A percentile compares a stretch with the other conserved stretches of the same genome.
phyloP scores from a whole-genome alignment of 1,140 invertebrate species.

The Psilanteris sp. region DNA sequence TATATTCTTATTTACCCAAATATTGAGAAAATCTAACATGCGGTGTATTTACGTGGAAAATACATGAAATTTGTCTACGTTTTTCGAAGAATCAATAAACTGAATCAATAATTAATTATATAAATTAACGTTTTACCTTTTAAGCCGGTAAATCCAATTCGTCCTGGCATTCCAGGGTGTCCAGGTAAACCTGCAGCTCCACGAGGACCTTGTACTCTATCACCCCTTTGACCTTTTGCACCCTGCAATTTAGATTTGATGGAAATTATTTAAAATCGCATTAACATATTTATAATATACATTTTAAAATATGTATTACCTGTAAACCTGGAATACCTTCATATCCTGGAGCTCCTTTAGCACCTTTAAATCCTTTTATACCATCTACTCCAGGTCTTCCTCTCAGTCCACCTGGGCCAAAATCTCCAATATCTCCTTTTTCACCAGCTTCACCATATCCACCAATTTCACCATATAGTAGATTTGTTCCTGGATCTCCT shows the following conservation, averaged over 20 bases:
- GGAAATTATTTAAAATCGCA: no score
- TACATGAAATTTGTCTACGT: no score
- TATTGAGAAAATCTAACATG: no score
- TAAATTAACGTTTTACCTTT: no score
- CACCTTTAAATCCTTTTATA: slow-evolving; percentile 79
- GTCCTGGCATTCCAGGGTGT: slow-evolving; percentile 76
- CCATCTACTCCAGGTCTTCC: slow-evolving; percentile 79
- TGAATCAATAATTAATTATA: no score
- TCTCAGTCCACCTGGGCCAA: slow-evolving; percentile 72
- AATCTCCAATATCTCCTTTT: slow-evolving; percentile 72
- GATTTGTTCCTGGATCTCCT: slow-evolving; percentile 76
- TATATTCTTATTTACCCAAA: no score
- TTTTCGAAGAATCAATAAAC: no score
- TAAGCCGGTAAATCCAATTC: slow-evolving; percentile 78
- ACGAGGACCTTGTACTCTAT: slow-evolving; percentile 76
- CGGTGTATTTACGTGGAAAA: no score
- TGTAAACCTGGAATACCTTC: slow-evolving; percentile 70
- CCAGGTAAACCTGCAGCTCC: slow-evolving; percentile 78
- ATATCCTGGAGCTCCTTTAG: slow-evolving; percentile 77
- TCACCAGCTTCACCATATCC: slow-evolving; percentile 67
- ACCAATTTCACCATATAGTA: slow-evolving; percentile 76
- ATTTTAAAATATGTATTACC: no score
- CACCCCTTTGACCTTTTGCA: slow-evolving; percentile 74
- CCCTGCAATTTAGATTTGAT: no score
- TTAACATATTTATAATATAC: no score